A percentile compares a stretch with the other conserved stretches of the same genome.
Conservation (phyloP, 92 coral and sea anemone species). For the Desmophyllum pertusum region DNA sequence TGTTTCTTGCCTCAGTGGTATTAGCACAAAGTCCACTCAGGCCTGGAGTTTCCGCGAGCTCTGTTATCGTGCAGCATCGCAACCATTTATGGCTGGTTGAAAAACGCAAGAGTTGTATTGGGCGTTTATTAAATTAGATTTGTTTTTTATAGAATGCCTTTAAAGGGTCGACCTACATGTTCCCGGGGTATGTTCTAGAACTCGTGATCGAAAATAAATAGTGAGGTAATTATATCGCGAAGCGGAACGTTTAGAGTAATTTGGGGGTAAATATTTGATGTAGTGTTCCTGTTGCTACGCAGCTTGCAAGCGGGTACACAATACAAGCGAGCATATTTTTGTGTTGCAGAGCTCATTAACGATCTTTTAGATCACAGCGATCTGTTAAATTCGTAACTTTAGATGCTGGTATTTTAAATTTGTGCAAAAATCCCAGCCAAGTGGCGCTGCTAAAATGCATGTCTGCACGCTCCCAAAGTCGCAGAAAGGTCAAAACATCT, state of each 20-base stretch:
- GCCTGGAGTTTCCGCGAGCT: not conserved
- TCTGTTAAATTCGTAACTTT: not conserved
- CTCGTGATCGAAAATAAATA: slow-evolving; percentile 38
- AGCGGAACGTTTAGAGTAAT: slow-evolving; percentile 26
- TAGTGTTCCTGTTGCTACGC: slow-evolving; percentile 14
- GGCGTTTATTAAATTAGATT: not conserved
- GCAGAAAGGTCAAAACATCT: slow-evolving; percentile 31
- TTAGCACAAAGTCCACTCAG: not conserved
- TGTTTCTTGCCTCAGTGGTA: not conserved
- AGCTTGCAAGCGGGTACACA: slow-evolving; percentile 13
- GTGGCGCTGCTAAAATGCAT: not conserved
- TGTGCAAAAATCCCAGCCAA: slow-evolving; percentile 11
- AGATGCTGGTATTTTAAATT: not conserved
- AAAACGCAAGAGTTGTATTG: not conserved
- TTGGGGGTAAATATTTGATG: slow-evolving; percentile 20
- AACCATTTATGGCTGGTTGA: not conserved
- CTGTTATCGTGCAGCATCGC: not conserved
- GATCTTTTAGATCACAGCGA: not conserved
- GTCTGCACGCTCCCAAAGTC: slow-evolving; percentile 18
- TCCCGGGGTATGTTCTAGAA: slow-evolving; percentile 21
- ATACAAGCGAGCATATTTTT: not conserved
- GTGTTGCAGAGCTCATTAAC: not conserved
- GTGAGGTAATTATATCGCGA: slow-evolving; percentile 36
- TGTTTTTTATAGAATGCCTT: slow-evolving; percentile 11
- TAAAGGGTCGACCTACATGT: not conserved